Conservation (phyloP, 1,140 invertebrate species). For the Eriocheir sinensis region DNA sequence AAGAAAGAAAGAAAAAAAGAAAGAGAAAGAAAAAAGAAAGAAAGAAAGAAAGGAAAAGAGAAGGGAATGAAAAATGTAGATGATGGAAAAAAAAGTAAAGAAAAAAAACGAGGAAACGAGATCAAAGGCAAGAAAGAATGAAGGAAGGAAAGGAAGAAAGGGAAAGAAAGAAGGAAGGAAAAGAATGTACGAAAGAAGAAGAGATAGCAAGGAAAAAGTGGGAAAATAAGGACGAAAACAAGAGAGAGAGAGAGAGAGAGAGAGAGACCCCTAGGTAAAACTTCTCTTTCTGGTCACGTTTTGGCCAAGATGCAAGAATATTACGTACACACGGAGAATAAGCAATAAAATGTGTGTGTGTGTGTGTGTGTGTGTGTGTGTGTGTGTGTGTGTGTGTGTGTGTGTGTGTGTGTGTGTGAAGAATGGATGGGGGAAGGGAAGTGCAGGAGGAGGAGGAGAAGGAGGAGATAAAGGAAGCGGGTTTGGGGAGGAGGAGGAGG, state of each 20-base stretch:
- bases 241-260: neutral
- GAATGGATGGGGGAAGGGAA: neutral
- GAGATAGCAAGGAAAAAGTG: neutral
- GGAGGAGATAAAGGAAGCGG: no score
- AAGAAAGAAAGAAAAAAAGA: neutral
- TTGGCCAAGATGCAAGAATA: constrained; percentile 24
- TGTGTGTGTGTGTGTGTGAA: constrained; percentile 22
- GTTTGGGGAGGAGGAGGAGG: neutral
- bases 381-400: neutral
- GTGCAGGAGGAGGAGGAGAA: neutral
- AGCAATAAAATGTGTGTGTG: constrained; percentile 15
- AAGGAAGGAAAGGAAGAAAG: neutral
- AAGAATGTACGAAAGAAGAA: neutral
- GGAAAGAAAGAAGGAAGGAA: neutral
- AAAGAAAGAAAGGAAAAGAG: neutral
- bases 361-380: constrained; percentile 22
- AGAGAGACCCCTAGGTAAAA: neutral
- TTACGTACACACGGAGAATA: neutral
- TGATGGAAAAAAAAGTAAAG: neutral
- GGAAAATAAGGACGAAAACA: no score
- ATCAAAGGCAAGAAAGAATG: neutral
- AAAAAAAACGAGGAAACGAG: neutral
- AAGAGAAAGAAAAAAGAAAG: no score
- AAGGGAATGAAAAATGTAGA: neutral
- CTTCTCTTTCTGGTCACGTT: neutral